phyloP scores from a whole-genome alignment of 2,888 invertebrate species.

The Perizoma flavofasciatum region DNA sequence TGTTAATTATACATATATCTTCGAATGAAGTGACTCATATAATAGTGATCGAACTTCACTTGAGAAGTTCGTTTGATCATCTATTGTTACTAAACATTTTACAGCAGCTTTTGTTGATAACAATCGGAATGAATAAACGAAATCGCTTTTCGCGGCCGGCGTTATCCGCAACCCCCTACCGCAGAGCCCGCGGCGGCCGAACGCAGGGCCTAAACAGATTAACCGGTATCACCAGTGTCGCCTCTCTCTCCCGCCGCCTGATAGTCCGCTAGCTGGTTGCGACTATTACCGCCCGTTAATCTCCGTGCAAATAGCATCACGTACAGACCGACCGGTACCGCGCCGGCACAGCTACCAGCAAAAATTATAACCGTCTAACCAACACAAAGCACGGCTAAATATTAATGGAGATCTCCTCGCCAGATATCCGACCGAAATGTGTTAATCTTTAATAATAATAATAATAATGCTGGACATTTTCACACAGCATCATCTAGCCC shows the following conservation, averaged over 20 bases:
- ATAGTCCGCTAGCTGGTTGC: slow-evolving; percentile 17
- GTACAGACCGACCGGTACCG: slow-evolving; percentile 42
- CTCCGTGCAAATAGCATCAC: slow-evolving; percentile 71
- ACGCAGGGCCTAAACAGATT: slow-evolving; percentile 56
- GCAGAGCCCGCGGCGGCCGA: slow-evolving; percentile 33
- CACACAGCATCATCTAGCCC: too few species aligned
- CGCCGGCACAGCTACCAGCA: slow-evolving; percentile 43
- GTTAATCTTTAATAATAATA: too few species aligned
- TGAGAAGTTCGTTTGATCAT: too few species aligned
- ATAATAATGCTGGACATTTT: too few species aligned
- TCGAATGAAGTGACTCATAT: too few species aligned
- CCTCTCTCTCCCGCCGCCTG: slow-evolving; percentile 36
- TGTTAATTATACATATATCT: too few species aligned
- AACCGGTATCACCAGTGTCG: slow-evolving; percentile 44
- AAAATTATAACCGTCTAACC: slow-evolving; percentile 56
- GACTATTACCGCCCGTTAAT: slow-evolving; percentile 57
- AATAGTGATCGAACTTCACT: too few species aligned
- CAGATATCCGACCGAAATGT: slow-evolving; percentile 44
- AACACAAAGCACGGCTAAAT: slow-evolving; percentile 45
- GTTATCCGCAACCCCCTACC: slow-evolving; percentile 34
- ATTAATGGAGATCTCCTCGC: slow-evolving; percentile 48
- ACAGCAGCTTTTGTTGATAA: slow-evolving; percentile 21
- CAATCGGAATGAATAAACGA: slow-evolving; percentile 26
- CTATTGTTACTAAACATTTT: slow-evolving; percentile 2
- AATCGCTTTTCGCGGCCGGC: slow-evolving; percentile 20